Evolutionary conservation across 1,140 invertebrate genomes (phyloP).

Genomic region (Agraylea sexmaculata): DNA sequence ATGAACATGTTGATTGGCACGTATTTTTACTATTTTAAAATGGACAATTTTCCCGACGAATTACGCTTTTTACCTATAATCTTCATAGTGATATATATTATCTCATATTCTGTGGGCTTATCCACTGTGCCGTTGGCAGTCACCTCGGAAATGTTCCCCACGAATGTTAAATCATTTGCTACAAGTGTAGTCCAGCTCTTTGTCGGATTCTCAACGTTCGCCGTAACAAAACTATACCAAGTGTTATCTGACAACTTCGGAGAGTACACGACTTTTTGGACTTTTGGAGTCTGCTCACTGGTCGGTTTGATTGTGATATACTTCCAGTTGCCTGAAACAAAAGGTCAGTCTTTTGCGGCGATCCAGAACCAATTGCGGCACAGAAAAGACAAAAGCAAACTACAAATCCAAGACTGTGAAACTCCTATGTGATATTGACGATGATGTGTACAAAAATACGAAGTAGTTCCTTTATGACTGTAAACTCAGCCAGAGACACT

Average conservation of each 20-base stretch:
- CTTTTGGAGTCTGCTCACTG: constrained; percentile 56
- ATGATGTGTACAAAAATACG: too few species aligned
- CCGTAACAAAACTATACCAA: constrained; percentile 63
- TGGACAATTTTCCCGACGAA: constrained; percentile 22
- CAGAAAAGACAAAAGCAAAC: constrained; percentile 24
- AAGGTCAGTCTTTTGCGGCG: constrained; percentile 57
- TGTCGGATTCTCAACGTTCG: constrained; percentile 59
- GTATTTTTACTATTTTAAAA: constrained; percentile 44
- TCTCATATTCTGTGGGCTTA: constrained; percentile 56
- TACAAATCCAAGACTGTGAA: constrained; percentile 6
- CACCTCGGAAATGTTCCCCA: constrained; percentile 63
- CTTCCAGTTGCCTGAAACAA: constrained; percentile 64
- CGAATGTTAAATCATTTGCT: constrained; percentile 55
- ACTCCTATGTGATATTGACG: constrained; percentile 1
- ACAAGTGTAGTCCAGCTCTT: constrained; percentile 56
- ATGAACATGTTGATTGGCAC: constrained; percentile 43
- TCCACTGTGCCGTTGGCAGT: constrained; percentile 60
- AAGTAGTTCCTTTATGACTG: too few species aligned
- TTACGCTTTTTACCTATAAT: constrained; percentile 49
- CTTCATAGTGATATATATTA: constrained; percentile 55
- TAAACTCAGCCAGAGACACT: too few species aligned
- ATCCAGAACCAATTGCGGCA: constrained; percentile 33
- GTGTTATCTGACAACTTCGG: constrained; percentile 46
- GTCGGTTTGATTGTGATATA: constrained; percentile 51
- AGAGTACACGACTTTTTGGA: constrained; percentile 58